A percentile compares a stretch with the other conserved stretches of the same genome.
phyloP scores from a whole-genome alignment of 2,797 vertebrate species.

The Clangula hyemalis region DNA sequence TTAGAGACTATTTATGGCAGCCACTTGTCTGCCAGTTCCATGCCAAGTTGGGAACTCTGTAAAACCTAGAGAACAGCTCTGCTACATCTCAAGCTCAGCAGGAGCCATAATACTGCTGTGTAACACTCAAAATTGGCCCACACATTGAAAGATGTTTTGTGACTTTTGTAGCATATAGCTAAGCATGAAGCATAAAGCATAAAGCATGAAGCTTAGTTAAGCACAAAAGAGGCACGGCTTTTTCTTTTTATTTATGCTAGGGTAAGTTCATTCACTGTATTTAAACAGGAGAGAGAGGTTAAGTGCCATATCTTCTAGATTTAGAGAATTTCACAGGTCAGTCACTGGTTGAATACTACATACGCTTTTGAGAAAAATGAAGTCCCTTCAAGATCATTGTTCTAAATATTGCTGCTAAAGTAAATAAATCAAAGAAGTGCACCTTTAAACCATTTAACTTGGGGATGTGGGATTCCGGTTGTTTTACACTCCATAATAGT shows the following conservation, averaged over 20 bases:
- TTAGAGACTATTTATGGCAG: not conserved
- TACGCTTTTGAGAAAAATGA: conserved; percentile 40
- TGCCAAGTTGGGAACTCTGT: not conserved
- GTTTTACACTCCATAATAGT: conserved; percentile 89
- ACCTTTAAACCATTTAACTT: conserved; percentile 98
- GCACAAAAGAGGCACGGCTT: not conserved
- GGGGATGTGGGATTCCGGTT: conserved; percentile 88
- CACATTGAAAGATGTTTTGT: not conserved
- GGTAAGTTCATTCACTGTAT: not conserved
- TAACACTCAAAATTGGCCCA: not conserved
- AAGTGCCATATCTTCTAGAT: not conserved
- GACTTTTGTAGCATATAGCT: not conserved
- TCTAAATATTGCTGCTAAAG: conserved; percentile 5
- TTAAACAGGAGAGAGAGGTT: not conserved
- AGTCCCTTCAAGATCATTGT: conserved; percentile 4
- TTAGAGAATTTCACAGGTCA: not conserved
- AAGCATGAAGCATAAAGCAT: not conserved
- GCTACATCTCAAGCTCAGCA: not conserved
- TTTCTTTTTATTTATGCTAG: not conserved
- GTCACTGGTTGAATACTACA: conserved; percentile 26
- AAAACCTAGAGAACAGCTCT: not conserved
- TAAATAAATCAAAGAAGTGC: conserved; percentile 37
- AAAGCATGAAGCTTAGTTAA: not conserved
- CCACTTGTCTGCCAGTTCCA: not conserved
- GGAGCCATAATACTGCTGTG: not conserved